Conservation (phyloP, 2,797 vertebrate genomes). For the Enteromius fasciolatus region DNA sequence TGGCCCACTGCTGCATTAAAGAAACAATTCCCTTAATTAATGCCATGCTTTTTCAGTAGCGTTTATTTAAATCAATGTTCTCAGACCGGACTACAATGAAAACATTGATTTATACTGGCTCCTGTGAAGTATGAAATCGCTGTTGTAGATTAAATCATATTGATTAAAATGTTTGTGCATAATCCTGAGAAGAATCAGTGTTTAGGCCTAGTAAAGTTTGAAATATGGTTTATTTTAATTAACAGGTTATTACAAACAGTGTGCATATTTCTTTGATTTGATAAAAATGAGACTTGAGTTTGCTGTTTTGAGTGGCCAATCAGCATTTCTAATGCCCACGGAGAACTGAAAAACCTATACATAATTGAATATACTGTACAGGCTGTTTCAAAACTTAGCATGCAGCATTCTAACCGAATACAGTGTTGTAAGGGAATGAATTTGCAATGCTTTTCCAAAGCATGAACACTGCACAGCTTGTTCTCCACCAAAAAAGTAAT, state of each 20-base stretch:
- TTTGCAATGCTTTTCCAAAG: not conserved
- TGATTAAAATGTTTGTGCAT: conserved; percentile 59
- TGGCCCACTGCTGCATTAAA: conserved; percentile 60
- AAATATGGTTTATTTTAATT: conserved; percentile 61
- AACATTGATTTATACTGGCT: conserved; percentile 65
- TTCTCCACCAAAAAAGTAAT: not conserved
- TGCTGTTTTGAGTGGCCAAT: conserved; percentile 37
- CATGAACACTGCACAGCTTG: not conserved
- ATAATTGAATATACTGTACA: not conserved
- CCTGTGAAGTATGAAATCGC: conserved; percentile 58
- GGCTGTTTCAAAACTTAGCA: not conserved
- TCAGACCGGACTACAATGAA: conserved; percentile 60
- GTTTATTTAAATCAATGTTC: conserved; percentile 68
- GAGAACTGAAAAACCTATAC: conserved; percentile 9
- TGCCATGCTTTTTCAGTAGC: conserved; percentile 62
- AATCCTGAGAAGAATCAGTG: conserved; percentile 27
- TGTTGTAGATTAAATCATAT: conserved; percentile 56
- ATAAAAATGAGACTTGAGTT: conserved; percentile 49
- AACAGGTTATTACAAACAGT: conserved; percentile 54
- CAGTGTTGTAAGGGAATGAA: not conserved
- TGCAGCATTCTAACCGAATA: not conserved
- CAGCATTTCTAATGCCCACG: not conserved
- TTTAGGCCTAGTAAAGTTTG: conserved; percentile 51
- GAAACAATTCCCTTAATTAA: conserved; percentile 75
- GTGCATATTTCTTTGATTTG: conserved; percentile 40